These are phyloP conservation scores for Hoplias malabaricus DNA, from an alignment of 2,113 vertebrate species.

Conservation along the genomic window DNA sequence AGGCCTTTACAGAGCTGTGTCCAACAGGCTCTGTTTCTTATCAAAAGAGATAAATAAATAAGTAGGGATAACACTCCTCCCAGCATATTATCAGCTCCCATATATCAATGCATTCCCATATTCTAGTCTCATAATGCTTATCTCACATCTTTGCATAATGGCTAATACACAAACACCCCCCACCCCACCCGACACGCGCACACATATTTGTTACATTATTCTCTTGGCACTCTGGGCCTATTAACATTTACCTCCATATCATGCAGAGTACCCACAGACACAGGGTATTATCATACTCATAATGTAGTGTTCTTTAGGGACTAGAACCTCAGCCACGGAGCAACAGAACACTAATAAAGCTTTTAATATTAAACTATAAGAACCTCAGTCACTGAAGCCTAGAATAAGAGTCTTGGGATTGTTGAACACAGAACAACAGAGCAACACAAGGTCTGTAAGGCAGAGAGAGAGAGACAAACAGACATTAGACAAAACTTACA, in stretches of 20 bases:
- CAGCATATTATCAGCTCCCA: not conserved
- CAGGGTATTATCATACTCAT: not conserved
- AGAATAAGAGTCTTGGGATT: not conserved
- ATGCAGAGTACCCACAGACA: not conserved
- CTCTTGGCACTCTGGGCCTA: not conserved
- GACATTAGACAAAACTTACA: not conserved
- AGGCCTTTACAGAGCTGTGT: too few species aligned
- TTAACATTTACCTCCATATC: not conserved
- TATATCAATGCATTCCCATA: constrained; percentile 13
- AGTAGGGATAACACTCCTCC: not conserved
- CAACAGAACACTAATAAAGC: not conserved
- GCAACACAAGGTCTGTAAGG: not conserved
- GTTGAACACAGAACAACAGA: not conserved
- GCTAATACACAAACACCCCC: not conserved
- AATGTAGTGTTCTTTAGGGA: not conserved
- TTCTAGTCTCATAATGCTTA: constrained; percentile 6
- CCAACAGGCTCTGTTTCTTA: too few species aligned
- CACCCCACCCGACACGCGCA: not conserved
- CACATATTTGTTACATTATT: not conserved
- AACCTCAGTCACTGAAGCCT: not conserved
- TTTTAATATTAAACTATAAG: not conserved
- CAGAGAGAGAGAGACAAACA: not conserved
- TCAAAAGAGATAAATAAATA: too few species aligned
- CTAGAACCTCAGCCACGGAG: not conserved
- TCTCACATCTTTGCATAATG: not conserved